These are phyloP conservation scores for Sinocyclocheilus rhinocerous DNA, from an alignment of 2,113 vertebrate species.

Conservation along the genomic window DNA sequence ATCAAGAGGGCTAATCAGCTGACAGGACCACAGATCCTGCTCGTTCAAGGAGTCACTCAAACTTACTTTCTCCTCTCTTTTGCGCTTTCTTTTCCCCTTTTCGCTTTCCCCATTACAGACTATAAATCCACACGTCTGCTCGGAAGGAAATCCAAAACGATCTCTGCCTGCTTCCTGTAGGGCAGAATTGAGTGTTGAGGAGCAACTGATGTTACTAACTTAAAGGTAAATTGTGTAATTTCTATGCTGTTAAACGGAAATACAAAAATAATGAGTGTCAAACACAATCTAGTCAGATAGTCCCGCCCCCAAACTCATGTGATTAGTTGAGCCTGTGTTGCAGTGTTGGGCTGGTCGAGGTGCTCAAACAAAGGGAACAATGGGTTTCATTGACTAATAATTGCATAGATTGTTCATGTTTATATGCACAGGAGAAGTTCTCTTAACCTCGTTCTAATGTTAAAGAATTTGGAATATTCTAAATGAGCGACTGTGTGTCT, in stretches of 20 bases:
- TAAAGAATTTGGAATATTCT: background rate
- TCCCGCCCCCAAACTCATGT: background rate
- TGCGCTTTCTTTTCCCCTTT: slow-evolving; percentile 75
- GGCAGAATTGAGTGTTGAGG: background rate
- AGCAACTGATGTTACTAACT: background rate
- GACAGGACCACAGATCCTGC: slow-evolving; percentile 93
- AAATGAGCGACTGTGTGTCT: background rate
- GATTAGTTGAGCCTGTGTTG: background rate
- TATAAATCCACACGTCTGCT: slow-evolving; percentile 78
- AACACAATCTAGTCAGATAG: background rate
- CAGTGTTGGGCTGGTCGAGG: background rate
- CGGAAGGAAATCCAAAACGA: background rate
- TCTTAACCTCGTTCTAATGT: no score
- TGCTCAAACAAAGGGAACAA: no score
- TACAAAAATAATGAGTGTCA: background rate
- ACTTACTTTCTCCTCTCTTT: slow-evolving; percentile 64
- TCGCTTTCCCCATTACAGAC: slow-evolving; percentile 60
- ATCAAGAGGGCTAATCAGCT: slow-evolving; percentile 99
- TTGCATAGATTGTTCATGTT: background rate
- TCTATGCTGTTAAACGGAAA: background rate
- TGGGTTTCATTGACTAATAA: background rate
- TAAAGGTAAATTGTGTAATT: slow-evolving; percentile 4
- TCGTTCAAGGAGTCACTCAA: slow-evolving; percentile 90
- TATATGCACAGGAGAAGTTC: no score
- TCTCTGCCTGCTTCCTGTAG: background rate